These are phyloP conservation scores for Buteo buteo DNA, from an alignment of 2,113 vertebrate species.

Conservation along the genomic window DNA sequence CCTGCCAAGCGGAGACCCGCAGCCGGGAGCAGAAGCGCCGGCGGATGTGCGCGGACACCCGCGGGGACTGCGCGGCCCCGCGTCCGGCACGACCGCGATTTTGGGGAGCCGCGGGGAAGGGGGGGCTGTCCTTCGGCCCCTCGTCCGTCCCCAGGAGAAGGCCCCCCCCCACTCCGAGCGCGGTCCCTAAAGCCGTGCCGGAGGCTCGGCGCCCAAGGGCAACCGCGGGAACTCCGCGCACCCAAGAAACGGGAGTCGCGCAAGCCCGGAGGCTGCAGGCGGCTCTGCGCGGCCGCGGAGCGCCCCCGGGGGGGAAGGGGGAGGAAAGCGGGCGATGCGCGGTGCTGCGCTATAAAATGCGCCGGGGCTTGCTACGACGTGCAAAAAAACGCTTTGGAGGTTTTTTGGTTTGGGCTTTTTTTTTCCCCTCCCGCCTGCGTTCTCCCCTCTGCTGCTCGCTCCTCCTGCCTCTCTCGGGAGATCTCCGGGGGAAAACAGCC, in stretches of 20 bases:
- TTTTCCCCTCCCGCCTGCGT: too few species aligned
- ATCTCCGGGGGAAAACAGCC: background rate
- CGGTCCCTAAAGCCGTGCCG: background rate
- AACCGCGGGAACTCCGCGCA: background rate
- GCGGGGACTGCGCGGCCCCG: background rate
- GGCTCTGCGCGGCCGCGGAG: conserved; percentile 26
- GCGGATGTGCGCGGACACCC: background rate
- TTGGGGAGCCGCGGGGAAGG: too few species aligned
- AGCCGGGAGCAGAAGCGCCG: background rate
- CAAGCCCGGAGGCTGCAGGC: background rate
- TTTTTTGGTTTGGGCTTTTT: too few species aligned
- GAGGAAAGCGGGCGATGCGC: background rate
- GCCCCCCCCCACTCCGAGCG: background rate
- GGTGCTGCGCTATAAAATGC: background rate
- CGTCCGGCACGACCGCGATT: background rate
- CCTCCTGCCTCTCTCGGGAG: background rate
- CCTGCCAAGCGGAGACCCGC: background rate
- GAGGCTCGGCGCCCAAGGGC: background rate
- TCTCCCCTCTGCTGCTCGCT: background rate
- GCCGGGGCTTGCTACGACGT: background rate
- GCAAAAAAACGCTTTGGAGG: background rate
- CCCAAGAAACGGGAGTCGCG: background rate
- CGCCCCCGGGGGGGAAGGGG: background rate
- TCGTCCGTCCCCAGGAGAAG: background rate
- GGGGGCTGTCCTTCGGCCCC: background rate